Evolutionary conservation across 2,797 vertebrate genomes (phyloP).

Genomic region (Glyptemys insculpta): DNA sequence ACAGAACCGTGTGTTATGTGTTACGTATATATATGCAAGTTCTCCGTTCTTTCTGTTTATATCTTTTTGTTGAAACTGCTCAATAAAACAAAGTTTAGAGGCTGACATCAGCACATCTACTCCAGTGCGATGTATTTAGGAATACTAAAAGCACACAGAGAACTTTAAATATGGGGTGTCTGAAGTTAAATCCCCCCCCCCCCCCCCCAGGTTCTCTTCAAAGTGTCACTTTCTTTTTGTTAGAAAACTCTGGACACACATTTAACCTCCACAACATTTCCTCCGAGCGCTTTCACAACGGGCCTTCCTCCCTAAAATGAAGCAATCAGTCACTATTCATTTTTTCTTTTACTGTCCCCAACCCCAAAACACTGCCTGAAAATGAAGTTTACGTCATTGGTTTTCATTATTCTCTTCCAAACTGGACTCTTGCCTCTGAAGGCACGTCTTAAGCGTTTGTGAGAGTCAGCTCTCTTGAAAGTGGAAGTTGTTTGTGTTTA

Average conservation of each 20-base stretch:
- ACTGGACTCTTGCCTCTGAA: conserved; percentile 61
- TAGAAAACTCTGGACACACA: conserved; percentile 75
- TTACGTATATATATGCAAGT: conserved; percentile 41
- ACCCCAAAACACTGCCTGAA: conserved; percentile 77
- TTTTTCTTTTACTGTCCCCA: conserved; percentile 24
- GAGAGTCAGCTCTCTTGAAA: conserved; percentile 70
- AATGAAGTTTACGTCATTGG: conserved; percentile 82
- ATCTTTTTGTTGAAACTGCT: conserved; percentile 29
- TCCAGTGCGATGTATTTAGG: conserved; percentile 20
- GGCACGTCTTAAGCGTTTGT: conserved; percentile 43
- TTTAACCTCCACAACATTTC: conserved; percentile 46
- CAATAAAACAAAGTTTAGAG: conserved; percentile 72
- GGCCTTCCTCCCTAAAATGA: conserved; percentile 69
- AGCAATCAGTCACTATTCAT: conserved; percentile 65
- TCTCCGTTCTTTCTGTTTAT: conserved; percentile 52
- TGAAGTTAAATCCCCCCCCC: conserved; percentile 48
- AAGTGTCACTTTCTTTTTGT: conserved; percentile 74
- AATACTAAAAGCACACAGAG: conserved; percentile 59
- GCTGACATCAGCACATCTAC: conserved; percentile 44
- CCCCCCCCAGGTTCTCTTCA: conserved; percentile 39
- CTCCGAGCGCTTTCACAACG: conserved; percentile 55
- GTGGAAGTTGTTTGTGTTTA: conserved; percentile 56
- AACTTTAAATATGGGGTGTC: conserved; percentile 23
- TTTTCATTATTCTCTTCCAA: conserved; percentile 57
- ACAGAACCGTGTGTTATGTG: not conserved